Evolutionary conservation across 1,140 invertebrate species (phyloP), one percentile per base, ranked within the genome.

Genomic region (Holotrichia oblita): DNA sequence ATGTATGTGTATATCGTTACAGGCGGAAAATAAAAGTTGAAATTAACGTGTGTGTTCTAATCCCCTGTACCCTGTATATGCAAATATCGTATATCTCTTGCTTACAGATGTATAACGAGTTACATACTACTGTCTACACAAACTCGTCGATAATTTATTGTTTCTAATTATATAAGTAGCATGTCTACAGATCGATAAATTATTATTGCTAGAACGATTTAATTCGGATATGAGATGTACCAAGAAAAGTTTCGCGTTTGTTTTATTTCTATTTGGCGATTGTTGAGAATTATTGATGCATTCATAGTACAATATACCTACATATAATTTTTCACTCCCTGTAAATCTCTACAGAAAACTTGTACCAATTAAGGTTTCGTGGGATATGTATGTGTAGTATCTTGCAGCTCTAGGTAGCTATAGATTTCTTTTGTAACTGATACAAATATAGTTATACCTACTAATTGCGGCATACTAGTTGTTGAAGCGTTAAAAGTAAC

Each of bases 61-160:
- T 44, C 42, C 14, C 17, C 3, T n/a, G 48, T n/a, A 55, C 14
- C 17, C 3, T n/a, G 48, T n/a, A 55, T 55, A 55, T 55, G 48
- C 48, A 55, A 55, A 55, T 55, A 55, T n/a, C 48, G 17, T 55
- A 55, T 55, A 55, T 55, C 48, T 55, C 14, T 55, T 17, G 48
- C 48, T 6, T 17, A 17, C 48, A 55, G 48, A n/a, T 55, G 48
- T 6, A 55, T 55, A n/a, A 55, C 7, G 0, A 55, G 12, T 14
- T 55, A 48, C 44, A 48, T 12, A 55, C 14, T 55, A n/a, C 48
- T 55, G 48, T 55, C 48, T n/a, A 6, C 14, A 55, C 17, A 55
- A 55, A 55, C 14, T 17, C 48, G 14, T 55, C 14, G 48, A n/a
- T 55, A 55, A 55, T 55, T 55, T 55, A 55, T 55, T 55, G 48